Evolutionary conservation across 1,140 invertebrate species (phyloP).

Genomic region (Trigoniulus corallinus): DNA sequence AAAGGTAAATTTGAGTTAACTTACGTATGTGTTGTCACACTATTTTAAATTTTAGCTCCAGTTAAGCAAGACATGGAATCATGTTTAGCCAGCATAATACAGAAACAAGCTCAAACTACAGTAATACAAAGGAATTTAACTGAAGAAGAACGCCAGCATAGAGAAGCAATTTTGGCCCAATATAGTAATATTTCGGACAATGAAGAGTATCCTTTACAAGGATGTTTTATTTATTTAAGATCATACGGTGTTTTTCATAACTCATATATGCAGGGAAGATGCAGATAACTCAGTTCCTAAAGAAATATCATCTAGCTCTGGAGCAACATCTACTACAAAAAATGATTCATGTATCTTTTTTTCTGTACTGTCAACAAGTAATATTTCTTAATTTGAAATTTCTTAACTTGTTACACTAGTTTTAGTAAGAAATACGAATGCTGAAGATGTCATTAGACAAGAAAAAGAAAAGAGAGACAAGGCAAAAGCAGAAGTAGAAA

Average conservation of each 20-base stretch:
- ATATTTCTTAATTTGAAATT: too few species aligned
- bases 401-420: too few species aligned
- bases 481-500: slow-evolving; percentile 53
- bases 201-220: slow-evolving; percentile 12
- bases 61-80: slow-evolving; percentile 39
- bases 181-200: slow-evolving; percentile 42
- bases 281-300: background rate
- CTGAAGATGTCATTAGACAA: slow-evolving; percentile 46
- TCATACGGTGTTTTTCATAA: background rate
- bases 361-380: too few species aligned
- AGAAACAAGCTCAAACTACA: slow-evolving; percentile 49
- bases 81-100: slow-evolving; percentile 50
- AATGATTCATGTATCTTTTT: too few species aligned
- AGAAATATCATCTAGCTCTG: background rate
- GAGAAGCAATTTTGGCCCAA: slow-evolving; percentile 62
- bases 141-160: slow-evolving; percentile 58
- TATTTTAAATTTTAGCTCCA: background rate
- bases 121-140: slow-evolving; percentile 46
- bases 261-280: background rate
- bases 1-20: background rate
- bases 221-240: background rate
- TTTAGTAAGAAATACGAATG: slow-evolving; percentile 58
- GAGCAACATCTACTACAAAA: background rate
- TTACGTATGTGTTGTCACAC: too few species aligned
- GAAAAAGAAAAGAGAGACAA: slow-evolving; percentile 58